Conservation (phyloP, 2,113 vertebrate species). For the Polypterus bichir region DNA sequence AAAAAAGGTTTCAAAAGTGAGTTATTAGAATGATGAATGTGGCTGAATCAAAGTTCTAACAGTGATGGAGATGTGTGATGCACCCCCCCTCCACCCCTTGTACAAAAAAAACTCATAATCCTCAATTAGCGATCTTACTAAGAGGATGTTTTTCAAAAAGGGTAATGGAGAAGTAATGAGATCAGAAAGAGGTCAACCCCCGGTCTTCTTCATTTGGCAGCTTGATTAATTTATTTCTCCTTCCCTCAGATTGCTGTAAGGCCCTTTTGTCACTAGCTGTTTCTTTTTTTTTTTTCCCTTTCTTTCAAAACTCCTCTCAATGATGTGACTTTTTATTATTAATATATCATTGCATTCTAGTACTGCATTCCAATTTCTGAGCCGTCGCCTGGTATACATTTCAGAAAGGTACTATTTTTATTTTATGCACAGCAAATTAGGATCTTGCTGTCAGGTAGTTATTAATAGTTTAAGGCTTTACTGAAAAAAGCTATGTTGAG, state of each 20-base stretch:
- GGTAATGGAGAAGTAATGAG: conserved; percentile 78
- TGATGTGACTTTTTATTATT: conserved; percentile 32
- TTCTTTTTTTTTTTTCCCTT: conserved; percentile 31
- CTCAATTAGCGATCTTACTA: conserved; percentile 83
- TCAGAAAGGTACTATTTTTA: background rate
- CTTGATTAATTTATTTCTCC: conserved; percentile 89
- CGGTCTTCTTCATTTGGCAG: conserved; percentile 72
- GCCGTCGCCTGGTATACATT: background rate
- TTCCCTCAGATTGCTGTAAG: conserved; percentile 65
- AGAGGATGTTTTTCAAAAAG: conserved; percentile 72
- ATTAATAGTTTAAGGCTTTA: background rate
- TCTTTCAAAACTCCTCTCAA: conserved; percentile 31
- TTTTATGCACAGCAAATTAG: background rate
- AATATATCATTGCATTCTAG: conserved; percentile 9
- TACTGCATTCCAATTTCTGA: conserved; percentile 3
- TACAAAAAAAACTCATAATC: conserved; percentile 50
- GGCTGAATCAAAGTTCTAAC: conserved; percentile 53
- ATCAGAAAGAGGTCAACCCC: conserved; percentile 75
- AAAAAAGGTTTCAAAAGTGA: conserved; percentile 57
- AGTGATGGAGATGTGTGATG: conserved; percentile 63
- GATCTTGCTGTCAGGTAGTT: background rate
- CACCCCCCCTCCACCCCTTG: conserved; percentile 24
- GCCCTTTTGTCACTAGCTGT: conserved; percentile 62
- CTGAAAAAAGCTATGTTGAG: background rate
- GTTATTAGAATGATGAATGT: conserved; percentile 69